Evolutionary conservation across 2,113 vertebrate genomes (phyloP).

Genomic region (Hipposideros armiger): DNA sequence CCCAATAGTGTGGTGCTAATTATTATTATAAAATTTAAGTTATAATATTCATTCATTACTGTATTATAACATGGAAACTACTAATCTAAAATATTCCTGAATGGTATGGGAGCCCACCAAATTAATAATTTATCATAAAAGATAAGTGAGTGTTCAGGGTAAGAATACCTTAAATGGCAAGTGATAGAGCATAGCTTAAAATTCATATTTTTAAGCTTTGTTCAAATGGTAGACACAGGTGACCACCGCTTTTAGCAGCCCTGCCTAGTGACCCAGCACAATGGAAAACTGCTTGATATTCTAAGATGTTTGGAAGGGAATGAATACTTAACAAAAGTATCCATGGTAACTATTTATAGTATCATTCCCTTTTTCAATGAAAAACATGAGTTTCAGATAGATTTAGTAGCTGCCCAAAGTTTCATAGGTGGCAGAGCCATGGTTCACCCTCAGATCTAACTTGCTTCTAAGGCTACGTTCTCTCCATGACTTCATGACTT

Average conservation of each 20-base stretch:
- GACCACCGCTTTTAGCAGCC: not conserved
- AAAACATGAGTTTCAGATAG: not conserved
- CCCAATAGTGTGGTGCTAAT: not conserved
- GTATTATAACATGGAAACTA: not conserved
- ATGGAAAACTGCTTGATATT: not conserved
- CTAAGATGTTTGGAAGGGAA: not conserved
- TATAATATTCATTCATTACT: not conserved
- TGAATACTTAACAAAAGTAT: not conserved
- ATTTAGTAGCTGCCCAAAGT: not conserved
- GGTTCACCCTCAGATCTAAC: not conserved
- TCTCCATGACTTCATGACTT: not conserved
- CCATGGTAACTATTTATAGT: not conserved
- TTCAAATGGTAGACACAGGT: not conserved
- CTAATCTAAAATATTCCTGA: slow-evolving; percentile 8
- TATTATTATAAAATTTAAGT: not conserved
- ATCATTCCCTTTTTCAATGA: not conserved
- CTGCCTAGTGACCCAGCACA: not conserved
- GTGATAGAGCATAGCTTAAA: not conserved
- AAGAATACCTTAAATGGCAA: not conserved
- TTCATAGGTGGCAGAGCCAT: not conserved
- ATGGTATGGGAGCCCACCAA: not conserved
- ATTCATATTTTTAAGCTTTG: not conserved
- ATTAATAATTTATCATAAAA: slow-evolving; percentile 9
- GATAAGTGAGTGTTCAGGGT: not conserved
- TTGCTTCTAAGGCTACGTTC: not conserved